phyloP scores from a whole-genome alignment of 2,888 invertebrate genomes.

The Periphyllus acericola region DNA sequence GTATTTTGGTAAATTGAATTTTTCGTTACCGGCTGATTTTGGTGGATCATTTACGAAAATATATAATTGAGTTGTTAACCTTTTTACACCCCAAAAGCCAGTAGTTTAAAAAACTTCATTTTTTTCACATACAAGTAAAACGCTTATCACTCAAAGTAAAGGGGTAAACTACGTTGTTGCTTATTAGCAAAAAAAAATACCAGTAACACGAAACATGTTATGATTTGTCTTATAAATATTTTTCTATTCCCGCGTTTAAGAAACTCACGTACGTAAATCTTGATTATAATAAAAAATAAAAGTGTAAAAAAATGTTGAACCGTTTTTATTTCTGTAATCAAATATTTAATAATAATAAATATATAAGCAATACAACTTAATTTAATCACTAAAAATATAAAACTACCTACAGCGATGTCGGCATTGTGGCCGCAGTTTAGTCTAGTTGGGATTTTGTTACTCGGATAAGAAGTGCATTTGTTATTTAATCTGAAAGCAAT shows the following conservation, averaged over 20 bases:
- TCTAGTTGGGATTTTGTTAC: background rate
- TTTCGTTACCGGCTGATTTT: too few species aligned
- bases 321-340: background rate
- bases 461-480: background rate
- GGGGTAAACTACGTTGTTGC: background rate
- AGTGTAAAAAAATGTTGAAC: background rate
- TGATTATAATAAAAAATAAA: background rate
- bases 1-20: too few species aligned
- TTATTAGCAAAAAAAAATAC: background rate
- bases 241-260: background rate
- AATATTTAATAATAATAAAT: background rate
- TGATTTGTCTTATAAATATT: background rate
- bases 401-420: background rate
- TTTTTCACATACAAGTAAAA: background rate
- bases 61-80: background rate
- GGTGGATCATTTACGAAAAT: background rate
- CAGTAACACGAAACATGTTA: background rate
- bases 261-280: background rate
- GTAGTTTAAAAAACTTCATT: background rate
- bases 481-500: background rate
- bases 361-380: background rate
- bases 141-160: background rate
- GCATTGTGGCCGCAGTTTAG: background rate
- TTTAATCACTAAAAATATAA: background rate
- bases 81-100: background rate